Base-by-base conservation (phyloP, 2,113 vertebrate species). In the Oncorhynchus mykiss region DNA sequence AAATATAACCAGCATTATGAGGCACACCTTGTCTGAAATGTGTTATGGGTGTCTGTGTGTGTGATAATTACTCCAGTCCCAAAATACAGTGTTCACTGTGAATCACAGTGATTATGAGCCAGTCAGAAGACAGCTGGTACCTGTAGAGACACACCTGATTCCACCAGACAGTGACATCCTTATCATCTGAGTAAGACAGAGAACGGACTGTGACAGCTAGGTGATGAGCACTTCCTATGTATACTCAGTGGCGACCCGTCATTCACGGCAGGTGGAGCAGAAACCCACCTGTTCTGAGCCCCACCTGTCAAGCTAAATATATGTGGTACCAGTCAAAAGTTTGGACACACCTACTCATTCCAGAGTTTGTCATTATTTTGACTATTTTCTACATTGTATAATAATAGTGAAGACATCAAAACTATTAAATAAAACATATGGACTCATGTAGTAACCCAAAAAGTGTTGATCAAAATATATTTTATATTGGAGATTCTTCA, bases 111-210 rank as follows among this genome's bases (percentile, higher is more conserved):
- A 68, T 34, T 39, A 67, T 67, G 29, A 31, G 16, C 51, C 16
- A 29, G n/a, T 5, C n/a, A 29, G 67, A 31, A 20, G 27, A 34
- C 29, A 18, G 16, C 18, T 45, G 24, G 14, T 14, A 67, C 65
- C 27, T 67, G 27, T 25, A 67, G 65, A 39, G 39, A 45, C 67
- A 45, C 31, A 39, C 31, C 67, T 68, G 16, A 68, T n/a, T 34
- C 67, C 18, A 68, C 67, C 18, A 68, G 67, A 68, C 66, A 68
- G 67, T 68, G 31, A 20, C 31, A 39, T 34, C 31, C n/a, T 11
- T 45, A 45, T 68, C 13, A 34, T 27, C 29, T 39, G 31, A 39
- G 67, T 39, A 14, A 68, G 18, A 68, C 67, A 62, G 20, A 22
- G 2, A 11, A 62, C 59, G 5, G 59, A 62, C 9, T n/a, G 54